phyloP scores from a whole-genome alignment of 92 coral and sea anemone species.

The Porites cylindrica region DNA sequence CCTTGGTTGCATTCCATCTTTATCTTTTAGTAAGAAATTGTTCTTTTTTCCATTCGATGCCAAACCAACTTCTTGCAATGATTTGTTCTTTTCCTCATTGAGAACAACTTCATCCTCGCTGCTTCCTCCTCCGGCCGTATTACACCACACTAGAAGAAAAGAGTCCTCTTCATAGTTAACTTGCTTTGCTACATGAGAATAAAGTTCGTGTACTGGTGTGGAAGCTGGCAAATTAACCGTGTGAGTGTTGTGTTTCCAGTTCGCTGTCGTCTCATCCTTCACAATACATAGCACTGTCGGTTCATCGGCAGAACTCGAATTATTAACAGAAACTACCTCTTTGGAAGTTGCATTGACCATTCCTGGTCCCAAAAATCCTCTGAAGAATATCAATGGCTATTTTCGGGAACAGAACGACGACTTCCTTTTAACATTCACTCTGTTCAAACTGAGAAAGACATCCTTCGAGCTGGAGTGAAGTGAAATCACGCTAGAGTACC shows the following conservation, averaged over 20 bases:
- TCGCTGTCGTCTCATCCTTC: constrained; percentile 84
- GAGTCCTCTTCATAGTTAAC: constrained; percentile 77
- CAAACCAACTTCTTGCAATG: constrained; percentile 84
- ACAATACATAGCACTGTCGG: constrained; percentile 88
- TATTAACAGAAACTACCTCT: constrained; percentile 76
- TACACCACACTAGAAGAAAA: constrained; percentile 84
- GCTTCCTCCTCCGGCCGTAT: constrained; percentile 38
- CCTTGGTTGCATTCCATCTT: constrained; percentile 79
- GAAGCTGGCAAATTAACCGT: constrained; percentile 82
- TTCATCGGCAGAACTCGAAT: constrained; percentile 67
- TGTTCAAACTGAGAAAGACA: background rate
- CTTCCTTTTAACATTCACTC: background rate
- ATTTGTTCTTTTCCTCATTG: constrained; percentile 68
- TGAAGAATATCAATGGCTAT: constrained; percentile 12
- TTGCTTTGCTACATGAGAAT: constrained; percentile 76
- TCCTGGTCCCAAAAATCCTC: constrained; percentile 59
- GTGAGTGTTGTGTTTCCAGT: constrained; percentile 66
- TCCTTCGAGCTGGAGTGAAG: constrained; percentile 15
- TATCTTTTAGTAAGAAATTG: constrained; percentile 79
- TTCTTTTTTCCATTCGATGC: constrained; percentile 79
- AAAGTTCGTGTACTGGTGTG: constrained; percentile 67
- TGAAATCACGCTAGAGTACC: background rate
- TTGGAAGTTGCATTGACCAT: constrained; percentile 78
- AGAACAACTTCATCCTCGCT: constrained; percentile 72
- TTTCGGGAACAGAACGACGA: constrained; percentile 8